Evolutionary conservation across 2,888 invertebrate genomes (phyloP).

Genomic region (Harpagoxenus sublaevis): DNA sequence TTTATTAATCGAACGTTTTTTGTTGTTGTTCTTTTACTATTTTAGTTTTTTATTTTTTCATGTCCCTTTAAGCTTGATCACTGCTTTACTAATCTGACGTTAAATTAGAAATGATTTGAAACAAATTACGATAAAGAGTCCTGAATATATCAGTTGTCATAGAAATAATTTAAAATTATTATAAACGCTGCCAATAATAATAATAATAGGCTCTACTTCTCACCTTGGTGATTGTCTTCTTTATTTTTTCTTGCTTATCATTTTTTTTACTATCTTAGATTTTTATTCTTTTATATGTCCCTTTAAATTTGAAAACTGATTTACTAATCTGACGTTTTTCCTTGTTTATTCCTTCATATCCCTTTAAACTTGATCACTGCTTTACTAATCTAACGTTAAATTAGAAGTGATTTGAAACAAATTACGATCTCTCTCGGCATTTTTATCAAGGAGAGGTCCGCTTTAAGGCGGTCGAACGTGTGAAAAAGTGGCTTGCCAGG

Average conservation of each 20-base stretch:
- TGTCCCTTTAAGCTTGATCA: neutral
- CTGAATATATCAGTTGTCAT: too few species aligned
- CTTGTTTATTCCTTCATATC: too few species aligned
- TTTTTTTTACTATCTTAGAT: neutral
- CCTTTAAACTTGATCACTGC: neutral
- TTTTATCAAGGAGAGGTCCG: neutral
- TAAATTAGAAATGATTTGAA: neutral
- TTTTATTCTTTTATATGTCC: neutral
- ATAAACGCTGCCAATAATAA: neutral
- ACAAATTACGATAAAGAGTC: neutral
- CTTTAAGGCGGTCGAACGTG: neutral
- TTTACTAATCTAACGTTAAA: neutral
- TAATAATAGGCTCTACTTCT: neutral
- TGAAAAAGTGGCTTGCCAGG: neutral
- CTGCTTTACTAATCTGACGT: neutral
- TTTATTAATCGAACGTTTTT: neutral
- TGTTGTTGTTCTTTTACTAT: neutral
- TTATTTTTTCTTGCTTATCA: neutral
- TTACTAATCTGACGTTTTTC: neutral
- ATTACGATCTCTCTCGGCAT: neutral
- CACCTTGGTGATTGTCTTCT: neutral
- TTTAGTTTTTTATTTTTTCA: neutral
- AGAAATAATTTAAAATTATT: neutral
- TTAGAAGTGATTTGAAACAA: neutral
- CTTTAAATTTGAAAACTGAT: neutral